phyloP scores from a whole-genome alignment of 1,140 invertebrate species.

The Drosophila mojavensis region DNA sequence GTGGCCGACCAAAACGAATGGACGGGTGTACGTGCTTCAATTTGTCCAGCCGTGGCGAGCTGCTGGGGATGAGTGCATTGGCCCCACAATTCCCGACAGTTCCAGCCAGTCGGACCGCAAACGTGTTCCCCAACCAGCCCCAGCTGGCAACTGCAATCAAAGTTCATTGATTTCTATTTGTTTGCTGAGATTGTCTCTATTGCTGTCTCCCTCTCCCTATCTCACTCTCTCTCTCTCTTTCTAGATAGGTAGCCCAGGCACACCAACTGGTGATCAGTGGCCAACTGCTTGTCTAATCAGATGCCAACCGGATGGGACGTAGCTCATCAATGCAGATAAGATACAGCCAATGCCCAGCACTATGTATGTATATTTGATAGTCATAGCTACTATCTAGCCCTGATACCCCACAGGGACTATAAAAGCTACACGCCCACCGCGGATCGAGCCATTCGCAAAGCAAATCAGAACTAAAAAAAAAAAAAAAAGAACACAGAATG shows the following conservation, averaged over 20 bases:
- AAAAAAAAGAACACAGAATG: constrained; percentile 23
- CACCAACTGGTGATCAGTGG: background rate
- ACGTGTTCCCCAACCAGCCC: constrained; percentile 36
- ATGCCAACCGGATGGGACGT: constrained; percentile 26
- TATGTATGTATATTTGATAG: background rate
- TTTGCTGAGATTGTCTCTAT: background rate
- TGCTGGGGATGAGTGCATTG: constrained; percentile 37
- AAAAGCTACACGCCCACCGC: constrained; percentile 13
- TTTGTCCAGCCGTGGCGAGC: constrained; percentile 21
- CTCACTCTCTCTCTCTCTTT: too few relatives aligned
- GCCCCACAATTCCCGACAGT: constrained; percentile 21
- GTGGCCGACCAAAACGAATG: constrained; percentile 63
- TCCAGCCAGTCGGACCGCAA: constrained; percentile 14
- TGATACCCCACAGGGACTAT: constrained; percentile 26
- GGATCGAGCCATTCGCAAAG: constrained; percentile 3
- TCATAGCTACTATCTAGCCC: background rate
- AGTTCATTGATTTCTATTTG: constrained; percentile 49
- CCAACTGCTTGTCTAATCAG: constrained; percentile 37
- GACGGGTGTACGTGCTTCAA: constrained; percentile 48
- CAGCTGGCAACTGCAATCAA: constrained; percentile 20
- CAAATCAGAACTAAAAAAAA: too few relatives aligned
- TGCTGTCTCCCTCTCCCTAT: too few relatives aligned
- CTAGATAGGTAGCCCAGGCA: too few relatives aligned
- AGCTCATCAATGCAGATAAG: constrained; percentile 26
- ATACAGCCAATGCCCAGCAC: constrained; percentile 11